phyloP scores from a whole-genome alignment of 1,140 invertebrate species.

The Stegodyphus mimosarum region DNA sequence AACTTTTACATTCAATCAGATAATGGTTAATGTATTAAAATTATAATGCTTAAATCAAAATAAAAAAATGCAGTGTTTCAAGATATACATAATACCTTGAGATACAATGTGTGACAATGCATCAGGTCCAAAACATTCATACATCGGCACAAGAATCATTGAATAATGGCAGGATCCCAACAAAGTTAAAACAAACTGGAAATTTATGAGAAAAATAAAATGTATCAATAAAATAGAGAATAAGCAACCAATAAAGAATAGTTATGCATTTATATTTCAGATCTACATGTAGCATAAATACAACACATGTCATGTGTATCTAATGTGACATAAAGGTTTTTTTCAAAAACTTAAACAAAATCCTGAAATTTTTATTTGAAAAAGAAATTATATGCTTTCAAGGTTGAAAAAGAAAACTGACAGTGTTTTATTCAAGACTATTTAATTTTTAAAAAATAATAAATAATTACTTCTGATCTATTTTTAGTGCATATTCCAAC shows the following conservation, averaged over 20 bases:
- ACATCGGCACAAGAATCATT: conserved; percentile 29
- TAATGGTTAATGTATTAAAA: no score
- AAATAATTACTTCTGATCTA: conserved; percentile 35
- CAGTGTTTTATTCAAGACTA: not conserved
- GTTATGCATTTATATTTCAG: no score
- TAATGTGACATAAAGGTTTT: not conserved
- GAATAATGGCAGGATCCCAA: conserved; percentile 24
- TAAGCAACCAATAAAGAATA: no score
- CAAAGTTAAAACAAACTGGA: conserved; percentile 40
- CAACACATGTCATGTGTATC: not conserved
- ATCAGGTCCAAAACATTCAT: conserved; percentile 39
- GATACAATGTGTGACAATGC: conserved; percentile 8
- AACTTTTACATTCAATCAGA: no score
- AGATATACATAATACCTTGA: conserved; percentile 17
- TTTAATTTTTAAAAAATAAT: not conserved
- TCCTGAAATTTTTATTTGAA: not conserved
- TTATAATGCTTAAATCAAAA: no score
- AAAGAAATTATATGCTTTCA: not conserved
- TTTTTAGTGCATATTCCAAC: conserved; percentile 44
- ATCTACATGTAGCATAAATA: no score
- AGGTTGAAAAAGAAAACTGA: not conserved
- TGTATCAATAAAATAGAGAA: no score
- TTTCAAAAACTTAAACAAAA: not conserved
- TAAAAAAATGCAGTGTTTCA: no score
- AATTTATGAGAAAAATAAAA: not conserved